Evolutionary conservation across 2,888 invertebrate species (phyloP), one percentile per base, ranked within the genome.

Genomic region (Anodontia alba): DNA sequence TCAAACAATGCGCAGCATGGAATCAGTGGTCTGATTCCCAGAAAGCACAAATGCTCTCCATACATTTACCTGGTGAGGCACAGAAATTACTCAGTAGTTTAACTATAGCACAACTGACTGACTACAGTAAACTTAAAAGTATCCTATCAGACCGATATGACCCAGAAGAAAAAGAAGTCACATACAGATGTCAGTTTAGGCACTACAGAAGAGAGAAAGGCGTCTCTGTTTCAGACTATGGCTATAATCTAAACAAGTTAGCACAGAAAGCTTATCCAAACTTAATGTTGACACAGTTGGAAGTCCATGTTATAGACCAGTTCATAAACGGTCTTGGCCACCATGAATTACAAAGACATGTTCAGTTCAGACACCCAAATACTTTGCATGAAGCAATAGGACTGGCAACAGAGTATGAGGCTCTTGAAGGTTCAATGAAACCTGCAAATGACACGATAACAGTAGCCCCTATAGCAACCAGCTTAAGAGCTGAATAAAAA

Each of bases 171-270:
- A 29, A 75, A n/a, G 75, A 66, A 17, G 23, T 73, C 29, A 71
- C 75, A 7, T 80, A 46, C 23, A 38, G 76, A 15, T 80, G 76
- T 26, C 70, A 81, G 36, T 81, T 81, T 57, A 31, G 77, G 10
- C 76, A 72, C 38, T 38, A 57, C 12, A 72, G 57, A 49, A 26
- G 76, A 31, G 15, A 67, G 5, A 54, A 57, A 36, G 54, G 33
- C 1, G 80, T 68, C 46, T 66, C 57, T 26, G 76, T 43, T 1
- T 29, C 80, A 17, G 76, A 67, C 23, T 80, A 66, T 73, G 76
- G 80, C 8, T 80, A 76, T 33, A 29, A 68, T 17, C 42, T 80
- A n/a, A 33, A 51, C 1, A 33, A 73, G 26, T 66, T 80, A 69
- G 71, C 66, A 20, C 33, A 51, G 38, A 57, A 69, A 31, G 76